These are phyloP conservation scores for Eilema griseolum DNA, from an alignment of 2,888 invertebrate species.

Conservation along the genomic window DNA sequence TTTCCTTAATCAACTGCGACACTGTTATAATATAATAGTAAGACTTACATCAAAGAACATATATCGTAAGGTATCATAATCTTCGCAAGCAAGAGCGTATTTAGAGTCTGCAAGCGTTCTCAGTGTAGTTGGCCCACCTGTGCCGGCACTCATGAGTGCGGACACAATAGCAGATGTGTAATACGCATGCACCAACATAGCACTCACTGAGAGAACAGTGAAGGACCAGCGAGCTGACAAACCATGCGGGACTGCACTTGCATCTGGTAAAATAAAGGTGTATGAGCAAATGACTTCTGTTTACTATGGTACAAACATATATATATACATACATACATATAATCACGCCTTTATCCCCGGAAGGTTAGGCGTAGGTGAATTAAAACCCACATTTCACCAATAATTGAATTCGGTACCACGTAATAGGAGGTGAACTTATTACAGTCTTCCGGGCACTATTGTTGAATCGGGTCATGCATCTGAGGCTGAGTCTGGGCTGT, in stretches of 20 bases:
- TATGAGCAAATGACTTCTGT: too few relatives aligned
- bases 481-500: too few relatives aligned
- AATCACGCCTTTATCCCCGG: too few relatives aligned
- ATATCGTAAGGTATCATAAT: constrained; percentile 70
- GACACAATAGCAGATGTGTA: constrained; percentile 81
- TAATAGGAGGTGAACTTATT: too few relatives aligned
- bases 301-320: too few relatives aligned
- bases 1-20: too few relatives aligned
- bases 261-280: constrained; percentile 57
- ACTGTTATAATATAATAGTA: background rate
- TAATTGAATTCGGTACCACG: too few relatives aligned
- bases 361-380: too few relatives aligned
- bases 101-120: constrained; percentile 71
- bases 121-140: constrained; percentile 67
- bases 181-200: constrained; percentile 79
- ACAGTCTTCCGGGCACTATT: too few relatives aligned
- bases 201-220: constrained; percentile 69
- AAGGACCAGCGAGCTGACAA: constrained; percentile 74
- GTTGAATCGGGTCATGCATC: too few relatives aligned
- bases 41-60: constrained; percentile 73
- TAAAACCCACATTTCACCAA: too few relatives aligned
- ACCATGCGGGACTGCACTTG: constrained; percentile 73
- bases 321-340: too few relatives aligned
- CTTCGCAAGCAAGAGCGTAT: constrained; percentile 74
- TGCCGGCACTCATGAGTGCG: constrained; percentile 72